Evolutionary conservation across 1,140 invertebrate genomes (phyloP), one percentile per base, ranked within the genome.

Genomic region (Drosophila nikananu): DNA sequence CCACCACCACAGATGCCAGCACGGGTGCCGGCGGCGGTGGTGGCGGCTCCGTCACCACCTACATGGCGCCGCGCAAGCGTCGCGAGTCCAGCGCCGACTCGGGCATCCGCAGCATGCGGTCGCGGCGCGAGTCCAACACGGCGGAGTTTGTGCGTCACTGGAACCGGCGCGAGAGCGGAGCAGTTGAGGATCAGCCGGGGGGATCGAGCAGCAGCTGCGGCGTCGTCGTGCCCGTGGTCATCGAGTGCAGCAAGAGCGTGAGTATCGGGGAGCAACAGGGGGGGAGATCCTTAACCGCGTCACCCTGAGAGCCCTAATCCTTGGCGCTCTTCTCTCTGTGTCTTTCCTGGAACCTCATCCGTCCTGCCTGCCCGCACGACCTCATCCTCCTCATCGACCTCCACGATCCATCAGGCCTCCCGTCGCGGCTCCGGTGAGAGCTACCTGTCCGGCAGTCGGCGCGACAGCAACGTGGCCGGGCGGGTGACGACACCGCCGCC

Each of bases 61-160:
- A 94, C 86, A 93, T 95, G 59, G 93, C 95, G 17, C 93, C 94
- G 42, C 94, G 95, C 27, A 96, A 97, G 62, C 94, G 97, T 1
- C 94, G 97, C 44, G 97, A 97, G 78, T 97, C 96, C 19, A 97
- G 96, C 21, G 96, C 96, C 19, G 96, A 97, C 91, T 96, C 96
- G 0, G 96, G 96, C n/a, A 96, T 97, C 57, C 96, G 96, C 76
- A 96, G 96, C 70, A 95, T 95, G 92, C 96, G 96, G 77, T 95
- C 95, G 3, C 94, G 96, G 12, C 94, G 96, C 17, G 96, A 97
- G 72, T 96, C 96, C 7, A 94, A 94, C 95, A 97, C 81, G 94
- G 97, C 86, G 94, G 95, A 97, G 76, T 94, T 97, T 49, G 95
- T 96, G 1, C 95, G 94, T 58, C 93, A 95, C 21, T 97, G 96